Evolutionary conservation across 2,888 invertebrate genomes (phyloP), one percentile per base, ranked within the genome.

Genomic region (Aplocera efformata): DNA sequence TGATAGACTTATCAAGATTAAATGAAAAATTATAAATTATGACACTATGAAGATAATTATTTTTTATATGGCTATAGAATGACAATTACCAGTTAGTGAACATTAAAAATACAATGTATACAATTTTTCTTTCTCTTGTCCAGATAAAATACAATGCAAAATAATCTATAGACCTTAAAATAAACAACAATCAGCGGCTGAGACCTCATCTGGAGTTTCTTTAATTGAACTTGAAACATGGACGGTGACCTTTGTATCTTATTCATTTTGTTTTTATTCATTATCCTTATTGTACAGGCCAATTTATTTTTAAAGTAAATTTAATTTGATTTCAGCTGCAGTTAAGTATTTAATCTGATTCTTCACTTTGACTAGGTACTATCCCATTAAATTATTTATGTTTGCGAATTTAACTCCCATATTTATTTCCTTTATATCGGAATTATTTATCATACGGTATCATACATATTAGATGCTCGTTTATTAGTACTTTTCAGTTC

Each of bases 221-320:
- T 66, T 66, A 67, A 66, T 65, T 67, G 62, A 58, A 66, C 56
- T 45, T 47, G 48, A 40, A 50, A 41, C 48, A 48, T 35, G 43
- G 48, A 48, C 45, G 44, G 43, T 72, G 69, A 74, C 72, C 72
- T 74, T 72, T 68, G 64, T 47, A 57, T 66, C 63, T 51, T 17
- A n/a, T n/a, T 56, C 46, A 33, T 34, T 43, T 59, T 51, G 54
- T 60, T 67, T 69, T 65, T 65, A 66, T 68, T 74, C 77, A 73
- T 77, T 77, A 73, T 64, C 63, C 63, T 74, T 67, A 70, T 71
- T 75, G 71, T 69, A 51, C 48, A 37, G 50, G 48, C 58, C 63
- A 65, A 66, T 73, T 72, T 73, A 75, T 72, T 53, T 50, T 50
- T 63, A 67, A 67, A 64, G 34, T 43, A 56, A 54, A 58, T 57